Evolutionary conservation across 2,113 vertebrate species (phyloP), one percentile per base, ranked within the genome.

Genomic region (Forbesichthys agassizii): DNA sequence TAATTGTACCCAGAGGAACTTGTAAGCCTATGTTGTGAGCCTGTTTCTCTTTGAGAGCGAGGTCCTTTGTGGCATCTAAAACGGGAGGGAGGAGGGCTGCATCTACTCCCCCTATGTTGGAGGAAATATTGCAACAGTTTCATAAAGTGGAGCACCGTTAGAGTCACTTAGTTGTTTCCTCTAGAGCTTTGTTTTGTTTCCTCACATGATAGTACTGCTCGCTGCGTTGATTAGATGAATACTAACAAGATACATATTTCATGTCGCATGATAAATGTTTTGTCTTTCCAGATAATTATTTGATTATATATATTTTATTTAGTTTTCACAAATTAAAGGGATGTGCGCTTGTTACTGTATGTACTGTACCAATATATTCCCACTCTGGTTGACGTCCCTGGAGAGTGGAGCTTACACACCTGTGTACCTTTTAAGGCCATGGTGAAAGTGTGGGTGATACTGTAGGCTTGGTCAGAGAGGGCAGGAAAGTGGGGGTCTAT

Each of bases 1-100:
- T 82, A 88, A 88, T 88, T 82, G 69, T 82, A 88, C 92, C 87
- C 84, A 73, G 76, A 85, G 87, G 89, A 87, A 92, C 90, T 72
- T 80, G 84, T 80, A 70, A 90, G 64, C 81, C 83, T 85, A 83
- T 83, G 90, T 91, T 86, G 75, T 82, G 88, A 82, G 75, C 86
- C 71, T 86, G 82, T 84, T 84, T 84, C 77, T 78, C 71, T 88
- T 83, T 71, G 68, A 80, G 59, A 82, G 66, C 48, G 10, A 1
- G 58, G 80, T 86, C 87, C 88, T 89, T 70, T 83, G 87, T 88
- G 85, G 81, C 78, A 78, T 73, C 81, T 83, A 79, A 82, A 86
- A 79, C 73, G 68, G 64, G 20, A 62, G 59, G 33, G 65, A 61
- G 53, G 68, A 61, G 55, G 60, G 65, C 33, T 77, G 33, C 53